These are phyloP conservation scores for Grapholita molesta DNA, from an alignment of 1,140 invertebrate species.

Conservation along the genomic window DNA sequence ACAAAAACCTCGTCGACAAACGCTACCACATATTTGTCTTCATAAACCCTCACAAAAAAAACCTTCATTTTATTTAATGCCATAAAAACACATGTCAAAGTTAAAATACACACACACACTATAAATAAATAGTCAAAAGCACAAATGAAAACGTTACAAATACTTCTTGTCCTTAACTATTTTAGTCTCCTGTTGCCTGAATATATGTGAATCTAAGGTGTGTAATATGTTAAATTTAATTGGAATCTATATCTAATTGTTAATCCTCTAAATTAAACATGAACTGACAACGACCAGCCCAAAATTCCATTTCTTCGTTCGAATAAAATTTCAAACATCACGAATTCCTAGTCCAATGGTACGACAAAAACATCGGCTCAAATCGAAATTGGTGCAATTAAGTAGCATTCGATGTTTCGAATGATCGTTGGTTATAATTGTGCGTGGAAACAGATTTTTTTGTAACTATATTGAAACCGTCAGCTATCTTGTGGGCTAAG, in stretches of 20 bases:
- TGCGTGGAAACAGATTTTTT: slow-evolving; percentile 55
- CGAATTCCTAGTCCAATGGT: background rate
- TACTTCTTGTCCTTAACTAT: no score
- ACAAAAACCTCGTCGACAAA: no score
- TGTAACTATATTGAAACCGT: slow-evolving; percentile 7
- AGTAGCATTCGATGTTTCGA: slow-evolving; percentile 33
- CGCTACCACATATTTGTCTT: no score
- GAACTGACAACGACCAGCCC: background rate
- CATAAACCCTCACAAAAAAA: no score
- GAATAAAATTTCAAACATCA: background rate
- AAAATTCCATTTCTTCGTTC: background rate
- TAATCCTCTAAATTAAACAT: background rate
- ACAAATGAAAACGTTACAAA: no score
- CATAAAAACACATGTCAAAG: no score
- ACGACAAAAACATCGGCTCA: slow-evolving; percentile 14
- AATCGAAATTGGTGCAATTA: slow-evolving; percentile 36
- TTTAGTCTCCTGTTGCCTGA: no score
- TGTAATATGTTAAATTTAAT: no score
- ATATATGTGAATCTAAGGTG: no score
- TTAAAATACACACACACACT: no score
- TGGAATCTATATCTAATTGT: slow-evolving; percentile 1
- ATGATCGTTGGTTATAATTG: slow-evolving; percentile 34
- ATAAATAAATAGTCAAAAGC: no score
- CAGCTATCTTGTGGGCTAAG: background rate
- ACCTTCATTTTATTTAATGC: no score